Percentiles rank a stretch among this genome's conserved stretches.
Evolutionary conservation across 2,888 invertebrate genomes (phyloP).

Genomic region (Ariolimax columbianus): DNA sequence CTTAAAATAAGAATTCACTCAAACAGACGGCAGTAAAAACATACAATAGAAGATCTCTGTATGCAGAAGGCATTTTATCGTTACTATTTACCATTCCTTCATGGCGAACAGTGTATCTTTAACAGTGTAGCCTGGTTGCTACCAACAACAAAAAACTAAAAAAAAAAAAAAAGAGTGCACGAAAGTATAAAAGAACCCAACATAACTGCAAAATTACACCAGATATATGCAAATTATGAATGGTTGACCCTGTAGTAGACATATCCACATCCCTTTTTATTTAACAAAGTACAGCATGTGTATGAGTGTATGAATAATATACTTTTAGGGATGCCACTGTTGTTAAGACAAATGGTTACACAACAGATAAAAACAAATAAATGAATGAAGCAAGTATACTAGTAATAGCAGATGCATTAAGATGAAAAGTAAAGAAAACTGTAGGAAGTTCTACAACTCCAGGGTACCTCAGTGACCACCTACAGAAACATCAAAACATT

Average conservation of each 20-base stretch:
- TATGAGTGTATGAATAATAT: background rate
- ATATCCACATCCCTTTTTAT: background rate
- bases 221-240: background rate
- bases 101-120: background rate
- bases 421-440: constrained; percentile 28
- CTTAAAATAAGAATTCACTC: background rate
- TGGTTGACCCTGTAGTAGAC: background rate
- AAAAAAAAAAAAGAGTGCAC: background rate
- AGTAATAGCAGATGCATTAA: constrained; percentile 46
- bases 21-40: background rate
- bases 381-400: constrained; percentile 47
- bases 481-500: constrained; percentile 41
- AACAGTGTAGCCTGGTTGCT: background rate
- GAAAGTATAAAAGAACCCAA: background rate
- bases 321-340: constrained; percentile 38
- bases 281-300: background rate
- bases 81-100: background rate
- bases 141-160: background rate
- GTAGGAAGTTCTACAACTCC: constrained; percentile 44
- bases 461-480: constrained; percentile 45
- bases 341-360: constrained; percentile 43
- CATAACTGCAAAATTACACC: background rate
- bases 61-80: background rate
- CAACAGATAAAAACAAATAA: constrained; percentile 37
- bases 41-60: background rate